Evolutionary conservation across 2,888 invertebrate genomes (phyloP).

Genomic region (Mimumesa dahlbomi): DNA sequence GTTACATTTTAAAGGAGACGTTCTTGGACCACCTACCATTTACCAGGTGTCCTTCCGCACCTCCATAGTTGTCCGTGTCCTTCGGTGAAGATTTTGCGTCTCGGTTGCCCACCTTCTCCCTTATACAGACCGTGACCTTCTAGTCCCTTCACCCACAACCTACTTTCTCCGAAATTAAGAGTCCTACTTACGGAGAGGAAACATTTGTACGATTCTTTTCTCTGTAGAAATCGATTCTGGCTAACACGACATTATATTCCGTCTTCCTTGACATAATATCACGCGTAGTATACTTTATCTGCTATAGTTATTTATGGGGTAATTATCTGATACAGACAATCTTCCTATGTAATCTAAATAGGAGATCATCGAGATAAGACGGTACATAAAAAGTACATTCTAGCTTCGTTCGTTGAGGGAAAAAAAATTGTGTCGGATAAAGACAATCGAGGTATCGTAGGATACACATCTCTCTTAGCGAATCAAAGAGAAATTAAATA

Average conservation of each 20-base stretch:
- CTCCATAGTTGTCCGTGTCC: constrained; percentile 33
- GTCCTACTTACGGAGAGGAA: constrained; percentile 15
- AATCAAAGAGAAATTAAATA: no score
- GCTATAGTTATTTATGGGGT: not conserved
- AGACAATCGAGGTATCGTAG: no score
- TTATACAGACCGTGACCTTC: constrained; percentile 42
- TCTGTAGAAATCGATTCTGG: not conserved
- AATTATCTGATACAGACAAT: not conserved
- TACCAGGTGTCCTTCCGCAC: constrained; percentile 29
- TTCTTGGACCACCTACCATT: not conserved
- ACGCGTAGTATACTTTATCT: not conserved
- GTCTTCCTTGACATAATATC: not conserved
- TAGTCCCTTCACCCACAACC: constrained; percentile 50
- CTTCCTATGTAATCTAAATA: not conserved
- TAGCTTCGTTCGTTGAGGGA: not conserved
- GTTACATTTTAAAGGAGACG: no score
- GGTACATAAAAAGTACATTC: constrained; percentile 1
- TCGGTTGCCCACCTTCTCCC: constrained; percentile 10
- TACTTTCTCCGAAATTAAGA: constrained; percentile 58
- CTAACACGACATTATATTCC: not conserved
- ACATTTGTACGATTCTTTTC: not conserved
- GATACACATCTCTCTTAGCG: no score
- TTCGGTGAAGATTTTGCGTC: constrained; percentile 34
- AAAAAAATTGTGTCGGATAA: no score
- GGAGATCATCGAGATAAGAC: not conserved